A percentile compares a stretch with the other conserved stretches of the same genome.
Conservation (phyloP, 2,113 vertebrate genomes). For the Halichoeres trimaculatus region DNA sequence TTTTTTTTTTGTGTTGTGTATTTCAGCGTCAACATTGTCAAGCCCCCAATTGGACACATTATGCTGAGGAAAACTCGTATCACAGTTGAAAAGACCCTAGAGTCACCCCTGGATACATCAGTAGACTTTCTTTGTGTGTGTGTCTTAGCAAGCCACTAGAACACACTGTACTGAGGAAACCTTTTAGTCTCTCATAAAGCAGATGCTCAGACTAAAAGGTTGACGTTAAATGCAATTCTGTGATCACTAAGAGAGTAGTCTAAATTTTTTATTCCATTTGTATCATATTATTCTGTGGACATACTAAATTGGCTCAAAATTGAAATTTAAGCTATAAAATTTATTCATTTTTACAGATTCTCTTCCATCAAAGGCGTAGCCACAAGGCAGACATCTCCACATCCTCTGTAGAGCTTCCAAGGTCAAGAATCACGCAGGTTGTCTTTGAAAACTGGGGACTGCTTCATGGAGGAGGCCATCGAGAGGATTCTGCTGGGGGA, state of each 20-base stretch:
- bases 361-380: background rate
- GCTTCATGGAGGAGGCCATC: slow-evolving; percentile 1
- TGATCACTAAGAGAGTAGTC: background rate
- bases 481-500: slow-evolving; percentile 23
- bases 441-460: slow-evolving; percentile 3
- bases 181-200: background rate
- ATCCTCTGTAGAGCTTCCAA: background rate
- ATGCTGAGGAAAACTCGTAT: no score
- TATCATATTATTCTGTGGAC: background rate
- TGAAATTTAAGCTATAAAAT: background rate
- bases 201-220: background rate
- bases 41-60: no score
- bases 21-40: no score
- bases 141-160: no score
- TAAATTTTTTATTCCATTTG: background rate
- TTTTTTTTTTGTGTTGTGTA: no score
- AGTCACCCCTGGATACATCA: no score
- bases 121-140: no score
- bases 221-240: no score
- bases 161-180: no score
- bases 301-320: background rate
- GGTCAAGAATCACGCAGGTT: slow-evolving; percentile 36
- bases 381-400: background rate
- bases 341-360: background rate
- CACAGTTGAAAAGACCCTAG: no score